A percentile compares a stretch with the other conserved stretches of the same genome.
These are phyloP conservation scores for Trididemnum clinides DNA, from an alignment of 23 tunicate species.

Conservation along the genomic window DNA sequence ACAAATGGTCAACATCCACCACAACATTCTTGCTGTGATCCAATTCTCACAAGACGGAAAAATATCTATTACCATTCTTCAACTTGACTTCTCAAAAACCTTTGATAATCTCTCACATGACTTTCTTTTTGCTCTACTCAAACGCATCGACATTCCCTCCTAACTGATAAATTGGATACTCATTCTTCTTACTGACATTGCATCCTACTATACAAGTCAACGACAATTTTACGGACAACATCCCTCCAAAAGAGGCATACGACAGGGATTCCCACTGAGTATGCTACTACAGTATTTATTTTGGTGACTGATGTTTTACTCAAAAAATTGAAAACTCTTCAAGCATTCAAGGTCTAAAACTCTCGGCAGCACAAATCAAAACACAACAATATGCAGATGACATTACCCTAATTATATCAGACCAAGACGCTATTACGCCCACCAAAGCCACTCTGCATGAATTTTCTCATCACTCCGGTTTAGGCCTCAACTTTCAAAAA, in stretches of 20 bases:
- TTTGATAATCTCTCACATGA: not conserved
- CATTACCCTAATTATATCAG: not conserved
- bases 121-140: not conserved
- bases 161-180: not conserved
- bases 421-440: not conserved
- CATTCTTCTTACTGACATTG: not conserved
- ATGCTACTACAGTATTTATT: not conserved
- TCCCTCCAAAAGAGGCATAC: not conserved
- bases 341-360: not conserved
- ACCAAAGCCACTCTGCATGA: no score
- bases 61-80: not conserved
- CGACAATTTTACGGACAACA: not conserved
- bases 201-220: not conserved
- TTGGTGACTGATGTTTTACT: not conserved
- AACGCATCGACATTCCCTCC: not conserved
- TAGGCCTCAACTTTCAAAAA: not conserved
- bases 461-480: not conserved
- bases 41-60: no score
- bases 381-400: not conserved
- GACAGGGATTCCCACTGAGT: not conserved
- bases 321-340: not conserved
- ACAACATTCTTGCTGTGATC: not conserved
- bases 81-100: not conserved
- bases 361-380: not conserved
- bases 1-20: not conserved